A percentile compares a stretch with the other conserved stretches of the same genome.
Evolutionary conservation across 2,797 vertebrate genomes (phyloP).

Genomic region (Poeciliopsis presidionis): DNA sequence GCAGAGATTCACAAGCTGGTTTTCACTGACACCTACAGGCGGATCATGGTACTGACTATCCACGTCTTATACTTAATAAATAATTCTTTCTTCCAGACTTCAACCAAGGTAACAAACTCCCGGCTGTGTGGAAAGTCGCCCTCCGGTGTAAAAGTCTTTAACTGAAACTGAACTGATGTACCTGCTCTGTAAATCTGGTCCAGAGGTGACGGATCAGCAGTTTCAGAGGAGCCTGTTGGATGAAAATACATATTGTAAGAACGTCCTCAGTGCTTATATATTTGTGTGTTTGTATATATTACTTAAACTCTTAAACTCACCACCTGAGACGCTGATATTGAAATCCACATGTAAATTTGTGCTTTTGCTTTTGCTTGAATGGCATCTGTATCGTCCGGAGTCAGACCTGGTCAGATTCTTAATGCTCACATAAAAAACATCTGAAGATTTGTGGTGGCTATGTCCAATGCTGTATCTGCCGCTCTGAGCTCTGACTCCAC

Average conservation of each 20-base stretch:
- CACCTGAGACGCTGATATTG: not conserved
- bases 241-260: not conserved
- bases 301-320: not conserved
- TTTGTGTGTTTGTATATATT: not conserved
- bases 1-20: not conserved
- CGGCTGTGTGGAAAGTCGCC: not conserved
- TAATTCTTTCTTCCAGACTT: not conserved
- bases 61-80: not conserved
- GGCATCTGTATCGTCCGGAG: not conserved
- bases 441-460: not conserved
- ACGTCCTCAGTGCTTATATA: not conserved
- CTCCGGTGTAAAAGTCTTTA: not conserved
- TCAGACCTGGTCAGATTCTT: not conserved
- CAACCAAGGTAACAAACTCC: not conserved
- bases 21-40: not conserved
- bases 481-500: not conserved
- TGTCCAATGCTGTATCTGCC: not conserved
- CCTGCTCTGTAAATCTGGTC: not conserved
- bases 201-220: not conserved
- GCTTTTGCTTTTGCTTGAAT: not conserved
- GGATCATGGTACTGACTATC: not conserved
- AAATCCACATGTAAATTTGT: not conserved
- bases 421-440: not conserved
- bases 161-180: not conserved
- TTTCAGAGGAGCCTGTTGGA: not conserved